Base-by-base conservation (phyloP, 2,113 vertebrate species). In the Chaetodon trifascialis region DNA sequence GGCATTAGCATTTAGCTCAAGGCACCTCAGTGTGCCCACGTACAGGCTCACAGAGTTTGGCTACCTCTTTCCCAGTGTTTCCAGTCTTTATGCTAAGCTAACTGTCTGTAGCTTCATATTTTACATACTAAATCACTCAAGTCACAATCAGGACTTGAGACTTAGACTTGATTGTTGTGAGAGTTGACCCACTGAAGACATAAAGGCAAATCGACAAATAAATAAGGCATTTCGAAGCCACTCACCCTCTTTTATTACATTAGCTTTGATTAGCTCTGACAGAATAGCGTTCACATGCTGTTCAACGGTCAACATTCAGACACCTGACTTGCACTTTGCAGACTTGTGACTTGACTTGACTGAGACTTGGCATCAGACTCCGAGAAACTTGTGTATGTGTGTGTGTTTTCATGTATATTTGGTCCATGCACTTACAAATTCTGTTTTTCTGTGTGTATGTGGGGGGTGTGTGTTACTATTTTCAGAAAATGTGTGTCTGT, bases 361-460 rank as follows among this genome's bases (percentile, higher is more conserved):
- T 71, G 2, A 65, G 52, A 58, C 38, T 19, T 70, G 19, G 5
- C 30, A 7, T 19, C 23, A 17, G 65, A 69, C 38, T 40, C 38
- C 38, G 38, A 40, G 14, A 40, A 21, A 75, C 49, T 30, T 11
- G 9, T n/a, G 16, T 74, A 2, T 52, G 15, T 66, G 51, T 87
- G 63, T 81, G 65, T 88, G 55, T 80, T 30, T 68, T 73, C 64
- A 73, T 72, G 46, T 71, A 64, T 69, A 30, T 74, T 71, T 75
- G 11, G 23, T 83, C 69, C 66, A 68, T 30, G 30, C 30, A 30
- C 1, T 30, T 30, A 30, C 38, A 78, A 76, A 46, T 80, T 3
- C 52, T 66, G 49, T 78, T 51, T 82, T 30, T 78, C 16, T 75
- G 10, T 83, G 30, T 30, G 30, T 30, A 3, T 30, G 30, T 30